Conservation (phyloP, 2,797 vertebrate species). For the Acanthiza pusilla region DNA sequence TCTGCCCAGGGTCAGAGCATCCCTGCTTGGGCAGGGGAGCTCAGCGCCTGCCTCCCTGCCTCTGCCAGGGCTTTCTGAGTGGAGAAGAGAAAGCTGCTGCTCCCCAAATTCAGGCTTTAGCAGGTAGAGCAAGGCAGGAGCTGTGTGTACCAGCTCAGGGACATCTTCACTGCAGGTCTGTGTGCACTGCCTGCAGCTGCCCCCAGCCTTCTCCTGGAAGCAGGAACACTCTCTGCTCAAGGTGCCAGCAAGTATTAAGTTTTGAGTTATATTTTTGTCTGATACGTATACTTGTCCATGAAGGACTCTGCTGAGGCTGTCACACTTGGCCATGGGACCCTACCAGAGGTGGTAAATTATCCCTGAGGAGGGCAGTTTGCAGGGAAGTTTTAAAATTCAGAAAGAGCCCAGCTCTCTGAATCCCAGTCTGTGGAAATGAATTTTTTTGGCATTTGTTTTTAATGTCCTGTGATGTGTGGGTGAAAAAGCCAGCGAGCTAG, state of each 20-base stretch:
- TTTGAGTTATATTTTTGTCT: conserved; percentile 12
- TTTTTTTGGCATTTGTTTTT: conserved; percentile 57
- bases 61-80: background rate
- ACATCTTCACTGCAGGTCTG: background rate
- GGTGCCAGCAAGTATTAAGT: background rate
- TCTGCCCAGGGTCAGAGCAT: background rate
- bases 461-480: conserved; percentile 56
- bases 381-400: conserved; percentile 20
- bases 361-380: background rate
- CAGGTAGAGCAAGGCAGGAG: background rate
- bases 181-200: background rate
- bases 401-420: background rate
- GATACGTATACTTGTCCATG: background rate
- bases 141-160: background rate
- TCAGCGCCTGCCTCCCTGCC: background rate
- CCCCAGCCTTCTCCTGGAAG: background rate
- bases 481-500: conserved; percentile 43
- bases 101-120: background rate
- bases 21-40: background rate
- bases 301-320: background rate
- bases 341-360: background rate
- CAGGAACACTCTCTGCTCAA: background rate
- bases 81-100: background rate
- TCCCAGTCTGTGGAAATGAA: conserved; percentile 1
- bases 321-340: background rate